Conservation (phyloP, 2,888 invertebrate species). For the Cordylochernes scorpioides region DNA sequence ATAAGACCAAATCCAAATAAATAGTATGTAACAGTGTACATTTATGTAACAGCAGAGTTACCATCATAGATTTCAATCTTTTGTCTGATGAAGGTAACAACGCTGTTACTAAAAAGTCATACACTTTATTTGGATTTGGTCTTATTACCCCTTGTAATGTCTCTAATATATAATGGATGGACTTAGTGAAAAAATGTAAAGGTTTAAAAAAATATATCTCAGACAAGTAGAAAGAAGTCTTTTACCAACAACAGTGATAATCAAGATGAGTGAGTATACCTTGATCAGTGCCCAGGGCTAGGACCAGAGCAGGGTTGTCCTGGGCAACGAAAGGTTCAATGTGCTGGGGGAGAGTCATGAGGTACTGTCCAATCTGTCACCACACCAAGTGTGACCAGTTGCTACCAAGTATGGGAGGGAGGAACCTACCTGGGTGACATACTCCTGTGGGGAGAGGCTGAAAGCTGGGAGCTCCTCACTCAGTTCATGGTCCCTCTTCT, state of each 20-base stretch:
- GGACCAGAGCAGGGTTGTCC: conserved; percentile 36
- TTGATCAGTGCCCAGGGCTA: conserved; percentile 36
- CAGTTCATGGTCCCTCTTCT: background rate
- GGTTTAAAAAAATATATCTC: background rate
- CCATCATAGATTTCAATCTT: no score
- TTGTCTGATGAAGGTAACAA: no score
- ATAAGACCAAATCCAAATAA: no score
- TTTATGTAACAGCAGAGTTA: no score
- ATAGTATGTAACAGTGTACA: no score
- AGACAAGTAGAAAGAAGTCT: background rate
- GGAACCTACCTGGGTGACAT: conserved; percentile 56
- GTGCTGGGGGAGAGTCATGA: conserved; percentile 80
- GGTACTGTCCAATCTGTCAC: conserved; percentile 74
- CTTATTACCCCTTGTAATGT: no score
- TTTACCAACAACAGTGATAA: background rate
- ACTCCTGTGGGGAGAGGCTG: conserved; percentile 73
- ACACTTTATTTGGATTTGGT: no score
- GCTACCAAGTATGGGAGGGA: no score
- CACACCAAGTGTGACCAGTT: no score
- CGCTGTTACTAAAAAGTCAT: no score
- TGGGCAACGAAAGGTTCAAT: conserved; percentile 57
- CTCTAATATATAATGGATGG: no score
- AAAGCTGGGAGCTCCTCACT: conserved; percentile 38
- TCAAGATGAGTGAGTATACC: conserved; percentile 7
- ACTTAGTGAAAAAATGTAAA: no score